Evolutionary conservation across 2,888 invertebrate genomes (phyloP), one percentile per base, ranked within the genome.

Genomic region (Nebria brevicollis): DNA sequence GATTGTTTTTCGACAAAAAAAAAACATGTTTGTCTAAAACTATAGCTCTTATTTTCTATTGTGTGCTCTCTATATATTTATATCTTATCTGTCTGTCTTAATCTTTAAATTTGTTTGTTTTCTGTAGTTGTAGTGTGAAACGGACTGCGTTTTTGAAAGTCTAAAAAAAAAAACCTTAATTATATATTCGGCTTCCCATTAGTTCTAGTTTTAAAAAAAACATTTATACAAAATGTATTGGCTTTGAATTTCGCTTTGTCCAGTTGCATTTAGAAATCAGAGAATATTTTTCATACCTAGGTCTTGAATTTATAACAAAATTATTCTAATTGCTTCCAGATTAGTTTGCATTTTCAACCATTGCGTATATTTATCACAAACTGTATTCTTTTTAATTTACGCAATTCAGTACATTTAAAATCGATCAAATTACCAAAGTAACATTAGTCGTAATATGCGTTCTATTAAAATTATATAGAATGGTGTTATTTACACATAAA

Each of bases 1-100:
- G 54, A 8, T 8, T 54, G 70, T 70, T 70, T 74, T 65, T 42
- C 79, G 75, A 72, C 65, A 68, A 80, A 80, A 80, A 80, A 79
- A 73, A 68, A 68, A 68, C 20, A 15, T 41, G 75, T 75, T 80
- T 80, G 80, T 80, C 80, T 80, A 54, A 54, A 54, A 8, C 13
- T 54, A 75, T 80, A 80, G 80, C 66, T 68, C 75, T 80, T 75
- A 75, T 80, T 80, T 79, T 80, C 34, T 75, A 80, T 80, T 75
- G 80, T 80, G 80, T 79, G 79, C 79, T 79, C 79, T 79, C 79
- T 79, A 79, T 80, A 75, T 80, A 11, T 54, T 11, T 80, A 75
- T 80, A 80, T 80, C 80, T 80, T 79, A 70, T 80, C 80, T 80
- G 65, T 80, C 80, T 80, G 75, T 80, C 80, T 80, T 64, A 74